Evolutionary conservation across 37 sponge, comb jelly and placozoan genomes (phyloP), one percentile per base, ranked within the genome.

Genomic region (Dysidea cf. avara): DNA sequence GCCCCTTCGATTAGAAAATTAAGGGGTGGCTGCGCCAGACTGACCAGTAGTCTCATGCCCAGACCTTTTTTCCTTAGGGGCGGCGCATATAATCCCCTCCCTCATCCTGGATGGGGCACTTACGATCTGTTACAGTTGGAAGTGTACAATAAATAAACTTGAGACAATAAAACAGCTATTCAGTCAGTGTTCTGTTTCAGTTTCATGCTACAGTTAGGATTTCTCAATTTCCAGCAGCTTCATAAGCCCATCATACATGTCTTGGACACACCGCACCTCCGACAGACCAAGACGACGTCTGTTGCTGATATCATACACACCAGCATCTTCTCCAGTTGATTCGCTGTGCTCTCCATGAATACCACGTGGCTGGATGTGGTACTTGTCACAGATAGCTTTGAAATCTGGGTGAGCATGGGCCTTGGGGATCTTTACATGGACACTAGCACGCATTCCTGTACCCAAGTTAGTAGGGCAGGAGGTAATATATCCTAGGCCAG

Each of bases 381-480:
- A 56, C 67, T 78, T 72, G 29, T 80, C 76, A 40, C 74, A 71
- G 20, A 84, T 61, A 5, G 64, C 83, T 33, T 59, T 32, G 62
- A 87, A 85, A 57, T 79, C 58, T 17, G 85, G 74, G 47, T 84
- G 85, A 25, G 39, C 32, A 40, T 32, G 16, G 53, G 60, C 62
- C 48, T 69, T 24, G 32, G 91, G 91, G 51, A 90, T 75, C 72
- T 75, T 79, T 56, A 90, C 74, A 54, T 90, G 91, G 14, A 90
- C 91, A 25, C 91, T 75, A 60, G 91, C 91, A 28, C 91, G 71
- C 77, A 90, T 59, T 20, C 91, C 91, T 6, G 91, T 90, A 26
- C 91, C 91, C 52, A 90, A 84, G 72, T 89, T 89, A 51, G 90
- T 68, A 35, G 90, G 90, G 55, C 90, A 89, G 28, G 84, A 62